phyloP scores from a whole-genome alignment of 1,140 invertebrate species.

The Megathymus violae region DNA sequence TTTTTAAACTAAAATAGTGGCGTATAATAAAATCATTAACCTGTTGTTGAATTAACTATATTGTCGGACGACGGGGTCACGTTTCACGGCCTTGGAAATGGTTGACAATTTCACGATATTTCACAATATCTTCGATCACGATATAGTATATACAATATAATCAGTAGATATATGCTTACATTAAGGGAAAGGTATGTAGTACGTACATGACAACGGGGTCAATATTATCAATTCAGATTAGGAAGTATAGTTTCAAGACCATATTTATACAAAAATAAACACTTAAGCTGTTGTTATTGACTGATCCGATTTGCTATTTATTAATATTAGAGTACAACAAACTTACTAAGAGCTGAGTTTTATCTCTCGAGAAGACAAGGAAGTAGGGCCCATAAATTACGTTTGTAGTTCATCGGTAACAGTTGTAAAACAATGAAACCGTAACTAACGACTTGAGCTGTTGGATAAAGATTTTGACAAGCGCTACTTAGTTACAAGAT shows the following conservation, averaged over 20 bases:
- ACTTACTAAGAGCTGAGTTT: conserved; percentile 14
- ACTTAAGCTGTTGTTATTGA: neutral
- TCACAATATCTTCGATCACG: too few species aligned
- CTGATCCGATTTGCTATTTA: conserved; percentile 6
- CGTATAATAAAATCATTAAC: too few species aligned
- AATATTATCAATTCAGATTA: neutral
- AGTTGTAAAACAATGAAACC: conserved; percentile 14
- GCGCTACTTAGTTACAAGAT: conserved; percentile 24
- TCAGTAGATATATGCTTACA: too few species aligned
- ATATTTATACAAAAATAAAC: too few species aligned
- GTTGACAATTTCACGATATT: too few species aligned
- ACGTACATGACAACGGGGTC: neutral
- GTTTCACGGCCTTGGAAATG: too few species aligned
- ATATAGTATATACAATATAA: too few species aligned
- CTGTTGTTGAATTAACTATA: too few species aligned
- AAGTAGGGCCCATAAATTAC: conserved; percentile 19
- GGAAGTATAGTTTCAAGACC: too few species aligned
- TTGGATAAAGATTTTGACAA: conserved; percentile 27
- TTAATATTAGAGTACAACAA: neutral
- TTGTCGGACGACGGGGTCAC: too few species aligned
- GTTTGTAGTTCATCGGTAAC: conserved; percentile 18
- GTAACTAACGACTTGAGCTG: conserved; percentile 14
- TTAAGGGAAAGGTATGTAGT: too few species aligned
- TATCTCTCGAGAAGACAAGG: conserved; percentile 9
- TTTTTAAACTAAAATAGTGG: too few species aligned